Conservation (phyloP, 2,888 invertebrate species). For the Acronicta alni region DNA sequence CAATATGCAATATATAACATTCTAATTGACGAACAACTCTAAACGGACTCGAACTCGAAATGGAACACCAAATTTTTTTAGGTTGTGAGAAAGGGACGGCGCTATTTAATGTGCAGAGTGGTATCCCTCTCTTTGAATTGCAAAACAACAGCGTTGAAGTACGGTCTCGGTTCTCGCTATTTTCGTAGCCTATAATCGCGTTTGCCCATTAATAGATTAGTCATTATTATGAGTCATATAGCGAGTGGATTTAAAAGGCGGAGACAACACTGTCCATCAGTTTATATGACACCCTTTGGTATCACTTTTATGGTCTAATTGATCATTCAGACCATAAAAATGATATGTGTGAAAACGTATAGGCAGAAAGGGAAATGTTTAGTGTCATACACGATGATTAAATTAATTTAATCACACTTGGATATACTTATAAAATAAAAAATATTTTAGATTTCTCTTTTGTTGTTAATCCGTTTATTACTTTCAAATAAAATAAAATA, state of each 20-base stretch:
- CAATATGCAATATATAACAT: too few relatives aligned
- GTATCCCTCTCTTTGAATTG: too few relatives aligned
- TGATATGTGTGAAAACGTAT: neutral
- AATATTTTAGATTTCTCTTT: too few relatives aligned
- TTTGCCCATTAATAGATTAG: constrained; percentile 28
- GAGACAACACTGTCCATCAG: constrained; percentile 12
- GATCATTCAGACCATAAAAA: constrained; percentile 2
- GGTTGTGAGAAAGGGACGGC: too few relatives aligned
- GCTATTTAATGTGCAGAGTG: too few relatives aligned
- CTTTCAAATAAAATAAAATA: too few relatives aligned
- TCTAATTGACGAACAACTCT: too few relatives aligned
- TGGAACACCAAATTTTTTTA: too few relatives aligned
- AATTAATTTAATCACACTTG: neutral
- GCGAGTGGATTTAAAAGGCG: constrained; percentile 26
- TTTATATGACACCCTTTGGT: constrained; percentile 17
- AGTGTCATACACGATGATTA: neutral
- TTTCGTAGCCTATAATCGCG: constrained; percentile 24
- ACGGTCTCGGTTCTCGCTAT: constrained; percentile 11
- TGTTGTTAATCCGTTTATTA: too few relatives aligned
- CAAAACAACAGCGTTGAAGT: too few relatives aligned
- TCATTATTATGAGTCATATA: constrained; percentile 46
- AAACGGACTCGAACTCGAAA: too few relatives aligned
- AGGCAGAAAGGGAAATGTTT: neutral
- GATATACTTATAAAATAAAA: too few relatives aligned
- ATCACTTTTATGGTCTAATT: constrained; percentile 24